phyloP scores from a whole-genome alignment of 2,888 invertebrate genomes.

The Pilophorus perplexus region DNA sequence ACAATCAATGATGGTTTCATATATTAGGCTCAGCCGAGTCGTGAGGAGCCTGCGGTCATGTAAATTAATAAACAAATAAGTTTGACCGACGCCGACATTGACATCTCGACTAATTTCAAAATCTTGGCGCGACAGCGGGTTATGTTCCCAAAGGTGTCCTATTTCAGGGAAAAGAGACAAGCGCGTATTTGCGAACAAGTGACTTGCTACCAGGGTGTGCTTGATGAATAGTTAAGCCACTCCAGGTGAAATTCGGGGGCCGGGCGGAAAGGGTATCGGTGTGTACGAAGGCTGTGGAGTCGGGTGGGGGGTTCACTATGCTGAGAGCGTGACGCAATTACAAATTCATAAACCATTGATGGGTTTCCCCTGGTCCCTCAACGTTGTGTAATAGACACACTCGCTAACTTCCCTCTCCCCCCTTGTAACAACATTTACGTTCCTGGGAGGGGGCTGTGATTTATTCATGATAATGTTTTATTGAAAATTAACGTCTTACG shows the following conservation, averaged over 20 bases:
- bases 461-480: no score
- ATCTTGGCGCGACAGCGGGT: no score
- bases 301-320: neutral
- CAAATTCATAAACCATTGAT: constrained; percentile 30
- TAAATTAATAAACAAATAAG: no score
- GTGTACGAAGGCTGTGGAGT: neutral
- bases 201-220: neutral
- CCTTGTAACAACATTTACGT: neutral
- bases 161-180: no score
- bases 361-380: neutral
- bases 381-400: constrained; percentile 19
- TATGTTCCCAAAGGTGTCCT: no score
- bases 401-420: constrained; percentile 5
- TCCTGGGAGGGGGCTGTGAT: neutral
- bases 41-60: no score
- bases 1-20: no score
- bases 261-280: neutral
- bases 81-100: no score
- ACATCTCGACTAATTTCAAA: no score
- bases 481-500: no score
- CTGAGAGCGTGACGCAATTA: constrained; percentile 23
- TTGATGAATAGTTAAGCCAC: constrained; percentile 24
- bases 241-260: constrained; percentile 17
- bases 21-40: no score
- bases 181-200: no score